Evolutionary conservation across 1,140 invertebrate species (phyloP).

Genomic region (Drosophila subobscura): DNA sequence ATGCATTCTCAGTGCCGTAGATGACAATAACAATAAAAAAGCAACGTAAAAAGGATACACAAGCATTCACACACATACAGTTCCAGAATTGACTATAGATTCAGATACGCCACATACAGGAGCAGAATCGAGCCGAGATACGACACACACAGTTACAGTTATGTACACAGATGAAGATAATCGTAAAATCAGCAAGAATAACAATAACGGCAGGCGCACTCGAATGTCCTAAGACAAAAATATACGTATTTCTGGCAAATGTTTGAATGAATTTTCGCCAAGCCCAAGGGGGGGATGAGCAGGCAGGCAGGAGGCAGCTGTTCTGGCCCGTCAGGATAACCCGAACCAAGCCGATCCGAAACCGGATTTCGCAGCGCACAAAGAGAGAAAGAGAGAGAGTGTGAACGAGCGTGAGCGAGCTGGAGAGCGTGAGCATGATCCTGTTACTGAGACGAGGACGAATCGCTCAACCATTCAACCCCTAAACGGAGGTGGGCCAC

Average conservation of each 20-base stretch:
- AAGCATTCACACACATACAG: slow-evolving; percentile 28
- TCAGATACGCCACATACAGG: slow-evolving; percentile 28
- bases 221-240: slow-evolving; percentile 50
- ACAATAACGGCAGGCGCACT: slow-evolving; percentile 68
- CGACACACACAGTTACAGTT: slow-evolving; percentile 10
- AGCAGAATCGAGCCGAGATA: no score
- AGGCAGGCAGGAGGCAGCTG: slow-evolving; percentile 46
- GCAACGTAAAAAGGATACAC: slow-evolving; percentile 53
- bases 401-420: background rate
- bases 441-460: slow-evolving; percentile 37
- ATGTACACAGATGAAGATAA: slow-evolving; percentile 42
- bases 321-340: slow-evolving; percentile 60
- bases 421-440: slow-evolving; percentile 32
- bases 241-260: slow-evolving; percentile 32
- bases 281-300: slow-evolving; percentile 1
- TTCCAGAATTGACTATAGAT: slow-evolving; percentile 2
- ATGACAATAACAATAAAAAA: slow-evolving; percentile 47
- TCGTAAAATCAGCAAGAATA: slow-evolving; percentile 74
- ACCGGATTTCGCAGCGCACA: slow-evolving; percentile 63
- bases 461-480: slow-evolving; percentile 35
- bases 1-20: slow-evolving; percentile 71
- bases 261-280: slow-evolving; percentile 55
- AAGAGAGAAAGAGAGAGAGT: slow-evolving; percentile 45
- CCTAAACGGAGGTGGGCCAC: slow-evolving; percentile 49
- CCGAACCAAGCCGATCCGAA: slow-evolving; percentile 45